Base-by-base conservation (phyloP, 2,797 vertebrate genomes). In the Meda fulgida region DNA sequence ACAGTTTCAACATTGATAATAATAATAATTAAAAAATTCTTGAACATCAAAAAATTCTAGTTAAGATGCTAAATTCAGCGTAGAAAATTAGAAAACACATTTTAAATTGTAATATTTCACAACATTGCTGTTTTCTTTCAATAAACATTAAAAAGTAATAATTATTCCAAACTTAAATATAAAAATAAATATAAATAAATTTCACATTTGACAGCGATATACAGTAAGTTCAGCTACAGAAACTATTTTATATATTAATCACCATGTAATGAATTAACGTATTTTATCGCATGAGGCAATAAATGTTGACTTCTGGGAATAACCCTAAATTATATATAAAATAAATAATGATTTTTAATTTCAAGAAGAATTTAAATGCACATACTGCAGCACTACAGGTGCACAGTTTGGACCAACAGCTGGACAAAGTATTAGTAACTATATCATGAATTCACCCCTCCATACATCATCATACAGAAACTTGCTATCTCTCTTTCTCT, bases 401-500 rank as follows among this genome's bases (percentile, higher is more conserved):
- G 26, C 19, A 76, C 19, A 53, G 31, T 75, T 23, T 34, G 72
- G 10, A 75, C 21, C 5, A 23, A 5, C 26, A 13, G 16, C 29
- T 53, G 48, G 48, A 75, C 31, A 75, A 23, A 31, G 48, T 23
- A 10, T 53, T 34, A 53, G 72, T 34, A 23, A n/a, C 21, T 36
- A 75, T 53, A 36, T 78, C 40, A 38, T 10, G 23, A 78, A 43
- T 38, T 40, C 55, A 4, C 38, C 40, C 40, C 26, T 48, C 23
- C 76, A 63, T 78, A 58, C 40, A 66, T 79, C 40, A 78, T 63
- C 55, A 66, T n/a, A 69, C 53, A 7, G 29, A 80, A 46, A 77
- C 14, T 38, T 36, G 4, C 81, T 83, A n/a, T 75, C 71, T 75
- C 40, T 51, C 29, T 63, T 46, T 88, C 70, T 85, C 82, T 63